Evolutionary conservation across 2,113 vertebrate species (phyloP), one percentile per base, ranked within the genome.

Genomic region (Ictalurus furcatus): DNA sequence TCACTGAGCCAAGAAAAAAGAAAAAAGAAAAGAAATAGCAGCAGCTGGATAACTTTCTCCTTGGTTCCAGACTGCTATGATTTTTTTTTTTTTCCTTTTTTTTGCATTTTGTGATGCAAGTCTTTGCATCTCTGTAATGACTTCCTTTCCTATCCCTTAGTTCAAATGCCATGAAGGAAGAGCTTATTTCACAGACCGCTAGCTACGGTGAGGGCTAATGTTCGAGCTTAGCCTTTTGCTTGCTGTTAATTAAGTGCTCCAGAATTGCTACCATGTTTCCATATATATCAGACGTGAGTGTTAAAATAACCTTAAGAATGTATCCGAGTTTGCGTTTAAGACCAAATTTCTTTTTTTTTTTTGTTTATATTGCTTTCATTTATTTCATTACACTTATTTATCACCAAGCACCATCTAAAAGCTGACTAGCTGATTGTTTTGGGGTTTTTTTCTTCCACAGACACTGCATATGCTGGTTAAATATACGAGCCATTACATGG

Each of bases 161-260:
- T 21, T 23, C 21, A 37, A 69, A 81, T 58, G 84, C 74, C 63
- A 34, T 67, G 67, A 87, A 74, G 78, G 80, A 81, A 82, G 17
- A 90, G 85, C 69, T 61, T 84, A 90, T 90, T 90, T 87, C 89
- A 90, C 89, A 90, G 79, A 58, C 85, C 80, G 54, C 69, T 78
- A 73, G 67, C 65, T 28, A 86, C 56, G 11, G 65, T 28, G 8
- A 21, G 63, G 58, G 85, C 85, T 83, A 87, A 83, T 89, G 85
- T 37, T n/a, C 34, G 21, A 73, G 63, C 63, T 71, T 80, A 89
- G 85, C 78, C 67, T 34, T 84, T 87, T 63, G 86, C 85, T 83
- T 30, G 37, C 8, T 85, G 67, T 87, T 86, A 87, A 86, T 87
- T 52, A 90, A 84, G 79, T 61, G 34, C 79, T 76, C 12, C 54